Base-by-base conservation (phyloP, 2,888 invertebrate genomes). In the Nomada ferruginata region DNA sequence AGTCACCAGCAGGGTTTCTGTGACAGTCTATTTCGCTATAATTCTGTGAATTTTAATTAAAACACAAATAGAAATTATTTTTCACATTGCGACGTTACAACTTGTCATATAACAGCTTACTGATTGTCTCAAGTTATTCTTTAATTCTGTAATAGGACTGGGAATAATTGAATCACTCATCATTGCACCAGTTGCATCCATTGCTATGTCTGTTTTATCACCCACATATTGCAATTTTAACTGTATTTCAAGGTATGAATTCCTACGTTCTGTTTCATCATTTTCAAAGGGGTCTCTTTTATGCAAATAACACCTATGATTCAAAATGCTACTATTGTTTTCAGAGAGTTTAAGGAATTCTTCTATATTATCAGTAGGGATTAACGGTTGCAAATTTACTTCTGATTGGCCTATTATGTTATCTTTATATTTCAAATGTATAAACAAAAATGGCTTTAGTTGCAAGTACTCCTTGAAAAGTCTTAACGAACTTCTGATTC, bases 221-320 rank as follows among this genome's bases (percentile, higher is more conserved):
- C 89, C 92, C 13, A 94, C 60, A 82, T 94, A 95, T 82, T 94
- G 94, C 13, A 95, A 86, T 79, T 93, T 94, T 89, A 95, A 92
- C 87, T 95, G 94, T 0, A 95, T 91, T 81, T 95, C 95, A 44
- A 95, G 92, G 61, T 92, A 95, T 0, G 95, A 94, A 20, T 94
- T 92, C 13, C 93, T 86, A 0, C 84, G 80, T 61, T 89, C 64
- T 7, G 10, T 63, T 69, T 74, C 76, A 60, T 57, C 23, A 18
- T 61, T 74, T 10, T 71, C 61, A 23, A 66, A 64, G 13, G 80
- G 84, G 71, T 87, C 82, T 69, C 83, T 77, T 81, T 75, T 89
- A 42, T 79, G 84, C 18, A 93, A 76, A 42, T 89, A 83, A 76
- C 92, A 93, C 47, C 89, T 87, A 64, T 95, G 94, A 4, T 94